phyloP scores from a whole-genome alignment of 2,113 vertebrate species.

The Pachyramphus minor region DNA sequence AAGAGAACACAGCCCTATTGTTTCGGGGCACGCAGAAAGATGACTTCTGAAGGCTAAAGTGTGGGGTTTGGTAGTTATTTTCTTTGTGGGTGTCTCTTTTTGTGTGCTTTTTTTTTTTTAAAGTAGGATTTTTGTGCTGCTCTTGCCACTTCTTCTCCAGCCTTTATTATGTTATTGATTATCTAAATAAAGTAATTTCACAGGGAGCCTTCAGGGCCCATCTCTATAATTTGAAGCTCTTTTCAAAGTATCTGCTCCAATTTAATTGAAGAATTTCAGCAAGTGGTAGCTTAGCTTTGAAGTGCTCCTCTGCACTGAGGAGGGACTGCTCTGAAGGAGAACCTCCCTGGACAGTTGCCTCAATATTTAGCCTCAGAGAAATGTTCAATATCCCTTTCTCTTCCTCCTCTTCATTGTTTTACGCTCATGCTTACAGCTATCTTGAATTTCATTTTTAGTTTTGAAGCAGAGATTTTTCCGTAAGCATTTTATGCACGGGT shows the following conservation, averaged over 20 bases:
- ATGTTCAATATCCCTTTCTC: background rate
- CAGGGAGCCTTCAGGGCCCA: background rate
- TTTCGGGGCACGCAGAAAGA: background rate
- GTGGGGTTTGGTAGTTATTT: background rate
- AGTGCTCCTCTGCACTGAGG: background rate
- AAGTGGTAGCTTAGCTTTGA: background rate
- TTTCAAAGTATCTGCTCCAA: background rate
- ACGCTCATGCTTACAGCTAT: background rate
- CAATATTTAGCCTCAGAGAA: background rate
- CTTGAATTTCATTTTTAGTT: background rate
- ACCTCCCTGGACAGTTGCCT: background rate
- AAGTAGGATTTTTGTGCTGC: background rate
- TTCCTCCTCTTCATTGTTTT: background rate
- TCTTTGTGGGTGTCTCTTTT: background rate
- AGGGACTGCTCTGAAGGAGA: background rate
- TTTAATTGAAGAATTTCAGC: background rate
- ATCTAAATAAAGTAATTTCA: background rate
- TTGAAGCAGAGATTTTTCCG: background rate
- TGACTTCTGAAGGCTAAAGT: background rate
- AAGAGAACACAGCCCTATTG: constrained; percentile 35
- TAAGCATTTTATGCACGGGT: background rate
- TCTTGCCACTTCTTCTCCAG: background rate
- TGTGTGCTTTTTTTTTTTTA: background rate
- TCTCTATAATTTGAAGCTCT: background rate
- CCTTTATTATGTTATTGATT: background rate